phyloP scores from a whole-genome alignment of 2,888 invertebrate genomes.

The Drepana falcataria region DNA sequence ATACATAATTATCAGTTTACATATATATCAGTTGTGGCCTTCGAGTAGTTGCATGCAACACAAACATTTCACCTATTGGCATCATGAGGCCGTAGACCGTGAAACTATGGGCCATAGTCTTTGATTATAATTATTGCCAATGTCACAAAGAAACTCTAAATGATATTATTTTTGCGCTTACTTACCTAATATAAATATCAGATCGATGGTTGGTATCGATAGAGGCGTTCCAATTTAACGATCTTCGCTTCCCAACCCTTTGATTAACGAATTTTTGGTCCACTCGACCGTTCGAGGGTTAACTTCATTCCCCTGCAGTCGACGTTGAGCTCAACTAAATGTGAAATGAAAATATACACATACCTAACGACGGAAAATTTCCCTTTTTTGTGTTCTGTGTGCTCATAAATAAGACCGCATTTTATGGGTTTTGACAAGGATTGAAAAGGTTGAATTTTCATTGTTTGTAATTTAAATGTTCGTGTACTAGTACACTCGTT shows the following conservation, averaged over 20 bases:
- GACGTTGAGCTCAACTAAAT: background rate
- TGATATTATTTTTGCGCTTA: no score
- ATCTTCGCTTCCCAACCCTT: conserved; percentile 1
- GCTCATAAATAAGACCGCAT: background rate
- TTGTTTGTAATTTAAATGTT: background rate
- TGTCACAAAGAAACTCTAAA: no score
- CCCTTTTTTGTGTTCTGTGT: background rate
- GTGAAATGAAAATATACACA: conserved; percentile 1
- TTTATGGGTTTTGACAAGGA: background rate
- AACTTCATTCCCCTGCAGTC: conserved; percentile 2
- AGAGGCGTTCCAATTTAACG: conserved; percentile 2
- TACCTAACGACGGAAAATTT: background rate
- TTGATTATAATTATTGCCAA: no score
- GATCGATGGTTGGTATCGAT: background rate
- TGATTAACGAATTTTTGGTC: conserved; percentile 4
- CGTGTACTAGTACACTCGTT: background rate
- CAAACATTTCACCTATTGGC: no score
- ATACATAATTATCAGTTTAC: no score
- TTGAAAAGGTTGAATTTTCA: background rate
- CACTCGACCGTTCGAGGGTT: conserved; percentile 3
- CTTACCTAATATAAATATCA: background rate
- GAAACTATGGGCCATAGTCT: no score
- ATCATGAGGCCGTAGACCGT: no score
- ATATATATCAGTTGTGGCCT: no score
- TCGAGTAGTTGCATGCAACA: no score